Evolutionary conservation across 1,140 invertebrate species (phyloP), one percentile per base, ranked within the genome.

Genomic region (Nasonia longicornis): DNA sequence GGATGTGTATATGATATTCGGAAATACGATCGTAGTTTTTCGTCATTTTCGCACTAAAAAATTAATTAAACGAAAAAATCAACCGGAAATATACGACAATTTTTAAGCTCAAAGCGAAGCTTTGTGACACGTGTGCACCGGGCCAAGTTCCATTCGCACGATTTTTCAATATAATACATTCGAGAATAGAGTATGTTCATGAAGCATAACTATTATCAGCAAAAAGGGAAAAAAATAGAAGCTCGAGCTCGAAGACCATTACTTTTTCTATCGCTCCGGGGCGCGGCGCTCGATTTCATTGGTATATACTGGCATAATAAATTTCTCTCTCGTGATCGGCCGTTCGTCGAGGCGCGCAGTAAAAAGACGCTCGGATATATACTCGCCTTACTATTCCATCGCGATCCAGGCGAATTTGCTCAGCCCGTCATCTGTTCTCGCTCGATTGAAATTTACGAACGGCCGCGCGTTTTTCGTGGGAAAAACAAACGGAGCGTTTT

Each of bases 211-310:
- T 4, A 26, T 26, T 35, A 35, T 35, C 31, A 6, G 20, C 20
- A 26, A 3, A 22, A 22, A 70, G 26, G 26, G 12, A 29, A 77
- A 22, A 70, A 77, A 69, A 77, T 69, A 77, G 14, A 48, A 12
- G 10, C 16, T n/a, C 16, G n/a, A 78, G 67, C 52, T 58, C 26
- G 63, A n/a, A 78, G 66, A 26, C 31, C 69, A 78, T 78, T 78
- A 78, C 66, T 78, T 78, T 78, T 78, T 78, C 67, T 78, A 78
- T 78, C 76, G 75, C 20, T 67, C 63, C 52, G 26, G 2, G 6
- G 42, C 45, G 22, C 66, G 66, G 58, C 11, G 35, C 76, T 70
- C 69, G 66, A 78, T 78, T 78, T 70, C 38, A 70, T 78, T 78
- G 42, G 66, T 45, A 29, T 38, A 26, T 26, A 26, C 26, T 20